Percentiles rank a stretch among this genome's conserved stretches.
Conservation (phyloP, 2,113 vertebrate species). For the Mus pahari region DNA sequence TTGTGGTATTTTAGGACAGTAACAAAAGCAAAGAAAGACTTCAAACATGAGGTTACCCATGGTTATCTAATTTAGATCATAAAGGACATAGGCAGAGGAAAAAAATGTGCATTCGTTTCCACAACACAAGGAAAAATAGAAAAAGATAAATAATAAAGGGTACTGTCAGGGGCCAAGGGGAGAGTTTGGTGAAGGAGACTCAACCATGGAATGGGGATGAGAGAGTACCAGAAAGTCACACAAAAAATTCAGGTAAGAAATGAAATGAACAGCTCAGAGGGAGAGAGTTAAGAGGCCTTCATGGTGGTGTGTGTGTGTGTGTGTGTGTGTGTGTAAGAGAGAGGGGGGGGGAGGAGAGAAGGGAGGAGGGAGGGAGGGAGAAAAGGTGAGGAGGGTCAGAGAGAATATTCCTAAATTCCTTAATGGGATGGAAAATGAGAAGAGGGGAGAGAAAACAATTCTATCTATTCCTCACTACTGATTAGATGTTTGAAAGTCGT, state of each 20-base stretch:
- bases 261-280: background rate
- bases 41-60: background rate
- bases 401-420: background rate
- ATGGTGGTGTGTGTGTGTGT: no score
- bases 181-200: background rate
- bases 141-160: background rate
- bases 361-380: background rate
- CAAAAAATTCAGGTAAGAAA: background rate
- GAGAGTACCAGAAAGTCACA: background rate
- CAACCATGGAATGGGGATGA: background rate
- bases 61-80: background rate
- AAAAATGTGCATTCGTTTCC: background rate
- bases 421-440: background rate
- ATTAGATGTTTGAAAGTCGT: background rate
- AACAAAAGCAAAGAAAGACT: background rate
- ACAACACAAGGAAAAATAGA: background rate
- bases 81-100: background rate
- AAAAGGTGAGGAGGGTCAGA: background rate
- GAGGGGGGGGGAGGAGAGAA: background rate
- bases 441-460: background rate
- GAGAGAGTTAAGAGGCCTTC: background rate
- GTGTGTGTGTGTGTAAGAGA: background rate
- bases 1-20: background rate
- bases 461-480: background rate
- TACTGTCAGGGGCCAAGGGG: background rate